These are phyloP conservation scores for Leptothorax acervorum DNA, from an alignment of 2,888 invertebrate species.

Conservation along the genomic window DNA sequence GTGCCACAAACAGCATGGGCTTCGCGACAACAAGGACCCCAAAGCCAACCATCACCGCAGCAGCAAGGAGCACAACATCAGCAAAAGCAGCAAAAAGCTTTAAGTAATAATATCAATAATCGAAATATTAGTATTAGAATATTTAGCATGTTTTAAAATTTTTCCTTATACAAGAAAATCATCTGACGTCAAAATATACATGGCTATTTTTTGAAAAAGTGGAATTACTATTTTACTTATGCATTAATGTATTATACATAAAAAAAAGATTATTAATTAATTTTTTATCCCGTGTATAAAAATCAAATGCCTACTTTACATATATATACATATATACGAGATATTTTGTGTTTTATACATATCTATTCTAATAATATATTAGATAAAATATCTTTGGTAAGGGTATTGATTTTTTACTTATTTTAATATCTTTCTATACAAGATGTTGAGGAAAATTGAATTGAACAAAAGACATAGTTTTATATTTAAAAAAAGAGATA, in stretches of 20 bases:
- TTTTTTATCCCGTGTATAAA: background rate
- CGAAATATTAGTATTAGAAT: background rate
- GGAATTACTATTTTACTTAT: background rate
- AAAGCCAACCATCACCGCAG: background rate
- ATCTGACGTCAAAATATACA: background rate
- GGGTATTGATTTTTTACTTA: background rate
- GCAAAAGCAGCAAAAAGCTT: slow-evolving; percentile 3
- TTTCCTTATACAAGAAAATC: background rate
- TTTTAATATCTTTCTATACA: background rate
- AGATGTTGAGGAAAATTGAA: background rate
- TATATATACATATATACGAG: too few species aligned
- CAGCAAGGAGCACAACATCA: slow-evolving; percentile 31
- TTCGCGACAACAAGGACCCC: slow-evolving; percentile 22
- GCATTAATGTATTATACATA: background rate
- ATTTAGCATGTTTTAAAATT: background rate
- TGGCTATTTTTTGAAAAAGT: background rate
- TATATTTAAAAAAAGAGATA: background rate
- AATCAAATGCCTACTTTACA: too few species aligned
- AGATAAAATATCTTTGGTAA: background rate
- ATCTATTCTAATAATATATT: background rate
- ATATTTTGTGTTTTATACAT: background rate
- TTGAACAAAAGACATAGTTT: background rate
- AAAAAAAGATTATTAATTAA: background rate
- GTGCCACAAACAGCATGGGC: background rate
- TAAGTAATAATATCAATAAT: slow-evolving; percentile 8